phyloP scores from a whole-genome alignment of 2,797 vertebrate genomes.

The Avahi laniger region DNA sequence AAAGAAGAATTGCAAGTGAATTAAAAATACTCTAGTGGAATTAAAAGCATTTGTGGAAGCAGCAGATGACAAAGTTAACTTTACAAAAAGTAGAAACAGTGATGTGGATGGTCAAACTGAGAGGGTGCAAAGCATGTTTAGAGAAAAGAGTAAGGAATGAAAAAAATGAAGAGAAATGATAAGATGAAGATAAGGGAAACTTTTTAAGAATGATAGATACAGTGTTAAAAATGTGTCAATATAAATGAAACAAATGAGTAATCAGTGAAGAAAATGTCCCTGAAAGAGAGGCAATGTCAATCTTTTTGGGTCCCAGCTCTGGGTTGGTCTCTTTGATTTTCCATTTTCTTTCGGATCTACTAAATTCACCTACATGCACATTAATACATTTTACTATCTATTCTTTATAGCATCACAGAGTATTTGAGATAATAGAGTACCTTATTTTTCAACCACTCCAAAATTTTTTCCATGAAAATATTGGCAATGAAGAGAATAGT shows the following conservation, averaged over 20 bases:
- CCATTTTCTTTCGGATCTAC: not conserved
- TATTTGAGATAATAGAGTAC: not conserved
- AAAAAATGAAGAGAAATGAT: not conserved
- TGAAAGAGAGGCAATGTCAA: not conserved
- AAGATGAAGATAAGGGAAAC: not conserved
- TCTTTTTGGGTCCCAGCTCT: not conserved
- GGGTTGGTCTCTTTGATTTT: not conserved
- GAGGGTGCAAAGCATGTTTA: not conserved
- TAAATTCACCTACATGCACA: not conserved
- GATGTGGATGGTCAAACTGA: not conserved
- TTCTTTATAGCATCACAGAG: no score
- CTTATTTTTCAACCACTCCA: not conserved
- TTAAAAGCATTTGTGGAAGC: not conserved
- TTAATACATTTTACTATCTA: not conserved
- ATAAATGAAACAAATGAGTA: not conserved
- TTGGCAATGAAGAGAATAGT: not conserved
- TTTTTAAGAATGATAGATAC: not conserved
- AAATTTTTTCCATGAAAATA: not conserved
- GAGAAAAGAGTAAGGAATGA: not conserved
- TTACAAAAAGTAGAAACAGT: not conserved
- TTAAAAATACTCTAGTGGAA: not conserved
- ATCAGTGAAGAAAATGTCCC: not conserved
- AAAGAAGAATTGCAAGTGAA: not conserved
- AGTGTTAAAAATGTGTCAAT: not conserved
- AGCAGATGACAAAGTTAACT: not conserved